Conservation (phyloP, 2,113 vertebrate species). For the Lophochroa leadbeateri region DNA sequence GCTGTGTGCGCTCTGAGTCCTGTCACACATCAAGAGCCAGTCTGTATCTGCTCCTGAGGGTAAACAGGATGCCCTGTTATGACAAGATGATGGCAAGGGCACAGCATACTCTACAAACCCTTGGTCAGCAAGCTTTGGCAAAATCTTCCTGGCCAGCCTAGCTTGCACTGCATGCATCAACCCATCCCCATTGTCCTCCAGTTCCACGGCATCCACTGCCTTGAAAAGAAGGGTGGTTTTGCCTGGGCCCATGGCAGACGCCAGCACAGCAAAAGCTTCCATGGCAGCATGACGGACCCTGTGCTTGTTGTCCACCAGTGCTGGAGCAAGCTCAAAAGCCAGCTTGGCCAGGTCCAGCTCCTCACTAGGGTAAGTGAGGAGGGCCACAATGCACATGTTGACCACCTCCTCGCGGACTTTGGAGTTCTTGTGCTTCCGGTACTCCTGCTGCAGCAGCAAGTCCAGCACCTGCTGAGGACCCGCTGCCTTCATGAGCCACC, state of each 20-base stretch:
- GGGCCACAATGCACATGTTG: conserved; percentile 80
- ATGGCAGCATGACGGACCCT: conserved; percentile 86
- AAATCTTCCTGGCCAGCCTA: conserved; percentile 81
- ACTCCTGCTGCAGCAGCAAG: conserved; percentile 73
- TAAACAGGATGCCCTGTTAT: conserved; percentile 47
- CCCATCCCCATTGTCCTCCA: conserved; percentile 80
- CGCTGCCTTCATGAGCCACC: conserved; percentile 78
- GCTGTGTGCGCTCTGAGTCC: conserved; percentile 81
- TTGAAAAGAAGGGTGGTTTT: conserved; percentile 80
- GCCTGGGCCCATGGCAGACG: conserved; percentile 78
- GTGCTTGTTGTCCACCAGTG: conserved; percentile 82
- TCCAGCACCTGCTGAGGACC: conserved; percentile 80
- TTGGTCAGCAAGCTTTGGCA: conserved; percentile 78
- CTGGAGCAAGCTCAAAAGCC: conserved; percentile 82
- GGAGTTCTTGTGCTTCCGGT: conserved; percentile 84
- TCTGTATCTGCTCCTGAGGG: conserved; percentile 81
- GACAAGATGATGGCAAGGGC: conserved; percentile 76
- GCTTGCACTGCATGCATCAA: conserved; percentile 85
- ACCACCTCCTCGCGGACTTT: conserved; percentile 83
- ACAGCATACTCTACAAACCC: conserved; percentile 83
- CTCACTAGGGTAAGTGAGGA: conserved; percentile 82
- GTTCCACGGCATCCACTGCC: conserved; percentile 84
- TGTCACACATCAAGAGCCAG: conserved; percentile 83
- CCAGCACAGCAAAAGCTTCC: conserved; percentile 84
- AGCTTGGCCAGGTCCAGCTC: conserved; percentile 83